Percentiles rank a stretch among this genome's conserved stretches.
phyloP scores from a whole-genome alignment of 2,797 vertebrate species.

The Cynopterus sphinx region DNA sequence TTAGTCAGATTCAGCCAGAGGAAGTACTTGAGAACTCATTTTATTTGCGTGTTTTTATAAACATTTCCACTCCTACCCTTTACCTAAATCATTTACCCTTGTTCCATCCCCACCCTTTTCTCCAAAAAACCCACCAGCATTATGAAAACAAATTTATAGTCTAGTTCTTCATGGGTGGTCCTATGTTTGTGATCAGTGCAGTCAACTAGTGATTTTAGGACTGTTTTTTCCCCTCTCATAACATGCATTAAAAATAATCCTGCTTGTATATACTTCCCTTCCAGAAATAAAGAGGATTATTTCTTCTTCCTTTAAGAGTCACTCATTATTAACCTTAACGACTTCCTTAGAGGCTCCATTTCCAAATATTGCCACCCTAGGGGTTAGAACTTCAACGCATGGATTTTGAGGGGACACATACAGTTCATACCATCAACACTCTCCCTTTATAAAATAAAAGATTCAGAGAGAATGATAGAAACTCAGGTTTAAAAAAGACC shows the following conservation, averaged over 20 bases:
- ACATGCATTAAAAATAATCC: neutral
- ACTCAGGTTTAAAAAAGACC: neutral
- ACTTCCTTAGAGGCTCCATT: neutral
- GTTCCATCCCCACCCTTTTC: neutral
- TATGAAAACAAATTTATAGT: conserved; percentile 44
- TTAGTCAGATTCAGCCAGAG: conserved; percentile 47
- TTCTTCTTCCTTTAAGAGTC: conserved; percentile 22
- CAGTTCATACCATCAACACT: neutral
- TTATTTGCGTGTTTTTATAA: conserved; percentile 66
- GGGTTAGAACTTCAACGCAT: neutral
- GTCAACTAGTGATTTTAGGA: conserved; percentile 18
- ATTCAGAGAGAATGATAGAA: neutral
- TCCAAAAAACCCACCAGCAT: neutral
- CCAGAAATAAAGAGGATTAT: neutral
- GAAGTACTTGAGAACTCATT: conserved; percentile 59
- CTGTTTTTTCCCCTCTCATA: neutral
- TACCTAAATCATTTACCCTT: conserved; percentile 16
- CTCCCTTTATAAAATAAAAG: conserved; percentile 16
- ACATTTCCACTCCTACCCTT: conserved; percentile 49
- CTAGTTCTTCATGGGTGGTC: neutral
- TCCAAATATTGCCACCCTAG: neutral
- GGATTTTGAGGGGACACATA: neutral
- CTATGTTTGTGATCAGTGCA: neutral
- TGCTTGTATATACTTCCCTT: neutral
- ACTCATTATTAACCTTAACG: neutral